Evolutionary conservation across 2,888 invertebrate genomes (phyloP), one percentile per base, ranked within the genome.

Genomic region (Macrosoma leucophasiata): DNA sequence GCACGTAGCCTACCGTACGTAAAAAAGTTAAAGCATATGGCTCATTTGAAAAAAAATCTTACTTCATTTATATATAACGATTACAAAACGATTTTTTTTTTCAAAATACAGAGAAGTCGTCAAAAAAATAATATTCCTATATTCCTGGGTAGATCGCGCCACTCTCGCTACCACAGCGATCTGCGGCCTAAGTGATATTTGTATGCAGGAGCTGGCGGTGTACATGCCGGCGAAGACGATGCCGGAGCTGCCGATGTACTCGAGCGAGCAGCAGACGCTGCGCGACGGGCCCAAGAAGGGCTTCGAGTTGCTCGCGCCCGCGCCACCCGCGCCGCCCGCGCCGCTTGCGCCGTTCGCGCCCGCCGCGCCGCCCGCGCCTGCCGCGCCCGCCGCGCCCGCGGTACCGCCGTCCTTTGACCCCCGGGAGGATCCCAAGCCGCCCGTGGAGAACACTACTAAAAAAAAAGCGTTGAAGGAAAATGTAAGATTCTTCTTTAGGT

Each of bases 231-330:
- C 61, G 15, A 70, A 71, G 51, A 70, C 77, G 39, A 77, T 76
- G 78, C 77, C 78, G 3, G 78, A 78, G 52, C 52, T 75, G 39
- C 66, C 71, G 27, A 54, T 62, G 41, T 74, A 73, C 55, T 54
- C 68, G 15, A 56, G 62, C 33, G 67, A 61, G 52, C 71, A 62
- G 48, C 67, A 64, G 45, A 63, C 72, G 28, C 59, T 76, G 19
- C 65, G 73, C 9, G 81, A 79, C 57, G 60, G 66, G 39, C 73
- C 74, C 43, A 81, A 79, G 60, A 81, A 81, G 50, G 75, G 73
- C 7, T 64, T 66, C 48, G 68, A 63, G 39, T 43, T 63, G 41
- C 39, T 48, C 35, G 44, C 46, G 13, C 32, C 41, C 19, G 39
- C 20, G 22, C 37, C 37, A 21, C 33, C 46, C 18, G 35, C 50